Evolutionary conservation across 2,888 invertebrate genomes (phyloP), one percentile per base, ranked within the genome.

Genomic region (Nemapogon koenigi): DNA sequence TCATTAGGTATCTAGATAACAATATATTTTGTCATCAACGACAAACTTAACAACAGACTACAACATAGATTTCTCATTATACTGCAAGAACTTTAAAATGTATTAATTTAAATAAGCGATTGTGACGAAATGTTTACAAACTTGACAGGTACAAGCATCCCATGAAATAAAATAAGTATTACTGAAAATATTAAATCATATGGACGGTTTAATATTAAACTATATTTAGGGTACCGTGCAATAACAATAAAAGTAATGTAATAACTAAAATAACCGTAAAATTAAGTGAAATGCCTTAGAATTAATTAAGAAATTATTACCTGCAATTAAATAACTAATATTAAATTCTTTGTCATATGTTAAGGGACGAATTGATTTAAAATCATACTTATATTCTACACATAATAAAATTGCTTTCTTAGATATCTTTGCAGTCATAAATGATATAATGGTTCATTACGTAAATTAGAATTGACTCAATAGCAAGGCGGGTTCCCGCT

Each of bases 21-120:
- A 78, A 75, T 78, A 75, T 78, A 78, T 78, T 75, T 75, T 75
- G 76, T 75, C 69, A 72, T 69, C 73, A 72, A 75, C 70, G 73
- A 73, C 73, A 78, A 78, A 78, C 78, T 75, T 78, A 78, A 78
- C 78, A 78, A 78, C 72, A 66, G 67, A 69, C 72, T 75, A 76
- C 71, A 67, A 73, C 71, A 76, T 69, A 73, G 70, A 75, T 71
- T 65, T n/a, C n/a, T n/a, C n/a, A n/a, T n/a, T n/a, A n/a, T n/a
- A n/a, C 61, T 57, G 66, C 66, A 57, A 56, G 50, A 61, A 62
- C 55, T 55, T 58, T 51, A 47, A 49, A 55, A 51, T 51, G 55
- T 55, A 52, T 48, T 11, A 18, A 35, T 17, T 35, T 35, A 13
- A 18, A 17, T n/a, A n/a, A n/a, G n/a, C n/a, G n/a, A n/a, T n/a